phyloP scores from a whole-genome alignment of 2,888 invertebrate species.

The Rambutsinella grinnellia region DNA sequence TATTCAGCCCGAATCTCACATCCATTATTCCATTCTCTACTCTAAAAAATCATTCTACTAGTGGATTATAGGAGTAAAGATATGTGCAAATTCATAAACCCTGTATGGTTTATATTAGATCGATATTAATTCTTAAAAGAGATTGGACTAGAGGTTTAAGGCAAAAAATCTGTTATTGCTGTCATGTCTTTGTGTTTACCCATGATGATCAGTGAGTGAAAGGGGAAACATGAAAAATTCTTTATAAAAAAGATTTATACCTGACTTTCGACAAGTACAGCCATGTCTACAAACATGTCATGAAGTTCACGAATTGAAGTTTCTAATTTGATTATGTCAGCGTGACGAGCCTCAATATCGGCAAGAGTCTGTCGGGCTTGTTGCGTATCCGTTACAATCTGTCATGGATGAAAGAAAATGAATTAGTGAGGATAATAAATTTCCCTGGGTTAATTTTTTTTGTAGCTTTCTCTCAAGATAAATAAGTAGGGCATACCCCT shows the following conservation, averaged over 20 bases:
- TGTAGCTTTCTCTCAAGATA: background rate
- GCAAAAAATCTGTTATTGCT: no score
- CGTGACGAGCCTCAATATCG: slow-evolving; percentile 62
- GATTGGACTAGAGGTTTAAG: no score
- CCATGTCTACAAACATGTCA: slow-evolving; percentile 63
- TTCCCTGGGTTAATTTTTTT: background rate
- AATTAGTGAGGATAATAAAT: no score
- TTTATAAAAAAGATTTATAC: no score
- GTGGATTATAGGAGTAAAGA: no score
- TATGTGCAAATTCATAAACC: no score
- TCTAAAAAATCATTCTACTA: no score
- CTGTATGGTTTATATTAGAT: no score
- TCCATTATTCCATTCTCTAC: background rate
- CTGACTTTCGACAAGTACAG: slow-evolving; percentile 59
- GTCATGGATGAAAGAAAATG: slow-evolving; percentile 1
- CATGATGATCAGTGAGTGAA: no score
- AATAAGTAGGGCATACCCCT: slow-evolving; percentile 48
- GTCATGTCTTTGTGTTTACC: no score
- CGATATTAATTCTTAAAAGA: no score
- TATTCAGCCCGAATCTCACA: slow-evolving; percentile 30
- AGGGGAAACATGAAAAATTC: no score
- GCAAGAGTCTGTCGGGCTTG: slow-evolving; percentile 62
- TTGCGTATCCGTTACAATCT: slow-evolving; percentile 63
- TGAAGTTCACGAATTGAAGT: slow-evolving; percentile 62
- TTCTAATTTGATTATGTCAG: slow-evolving; percentile 63